These are phyloP conservation scores for Phalangium opilio DNA, from an alignment of 2,888 invertebrate genomes.

Conservation along the genomic window DNA sequence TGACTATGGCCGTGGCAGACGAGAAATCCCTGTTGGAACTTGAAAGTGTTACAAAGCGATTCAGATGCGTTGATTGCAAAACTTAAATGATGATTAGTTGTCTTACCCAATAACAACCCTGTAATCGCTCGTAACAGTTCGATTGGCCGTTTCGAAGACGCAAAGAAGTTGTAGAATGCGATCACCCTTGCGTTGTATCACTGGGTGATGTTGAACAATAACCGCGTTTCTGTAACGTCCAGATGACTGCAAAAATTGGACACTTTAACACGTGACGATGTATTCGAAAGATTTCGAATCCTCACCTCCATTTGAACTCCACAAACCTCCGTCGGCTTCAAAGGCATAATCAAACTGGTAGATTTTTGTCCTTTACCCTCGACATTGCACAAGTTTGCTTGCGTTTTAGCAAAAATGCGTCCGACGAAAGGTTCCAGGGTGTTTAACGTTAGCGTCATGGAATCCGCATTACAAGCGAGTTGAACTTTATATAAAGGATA, in stretches of 20 bases:
- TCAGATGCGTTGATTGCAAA: not conserved
- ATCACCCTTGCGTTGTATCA: constrained; percentile 71
- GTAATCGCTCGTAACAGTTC: constrained; percentile 22
- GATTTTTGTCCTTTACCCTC: constrained; percentile 20
- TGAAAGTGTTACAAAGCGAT: not conserved
- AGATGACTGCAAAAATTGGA: constrained; percentile 16
- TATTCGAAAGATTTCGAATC: constrained; percentile 8
- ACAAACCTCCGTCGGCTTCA: constrained; percentile 16
- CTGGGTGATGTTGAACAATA: constrained; percentile 65
- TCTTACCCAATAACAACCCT: constrained; percentile 18
- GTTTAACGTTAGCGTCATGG: constrained; percentile 25
- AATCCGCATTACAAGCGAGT: constrained; percentile 24
- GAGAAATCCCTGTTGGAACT: constrained; percentile 16
- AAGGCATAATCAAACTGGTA: constrained; percentile 20
- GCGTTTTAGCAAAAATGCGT: constrained; percentile 23
- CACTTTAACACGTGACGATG: constrained; percentile 2
- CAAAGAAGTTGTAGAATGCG: constrained; percentile 55
- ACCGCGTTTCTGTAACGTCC: constrained; percentile 40
- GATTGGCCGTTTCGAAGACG: constrained; percentile 23
- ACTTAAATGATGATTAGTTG: not conserved
- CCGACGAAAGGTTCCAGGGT: constrained; percentile 25
- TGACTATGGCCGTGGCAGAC: constrained; percentile 30
- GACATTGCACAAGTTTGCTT: constrained; percentile 22
- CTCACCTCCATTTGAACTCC: constrained; percentile 22
- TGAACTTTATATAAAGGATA: constrained; percentile 19